Percentiles rank a stretch among this genome's conserved stretches.
phyloP scores from a whole-genome alignment of 2,888 invertebrate genomes.

The Crossocerus cetratus region DNA sequence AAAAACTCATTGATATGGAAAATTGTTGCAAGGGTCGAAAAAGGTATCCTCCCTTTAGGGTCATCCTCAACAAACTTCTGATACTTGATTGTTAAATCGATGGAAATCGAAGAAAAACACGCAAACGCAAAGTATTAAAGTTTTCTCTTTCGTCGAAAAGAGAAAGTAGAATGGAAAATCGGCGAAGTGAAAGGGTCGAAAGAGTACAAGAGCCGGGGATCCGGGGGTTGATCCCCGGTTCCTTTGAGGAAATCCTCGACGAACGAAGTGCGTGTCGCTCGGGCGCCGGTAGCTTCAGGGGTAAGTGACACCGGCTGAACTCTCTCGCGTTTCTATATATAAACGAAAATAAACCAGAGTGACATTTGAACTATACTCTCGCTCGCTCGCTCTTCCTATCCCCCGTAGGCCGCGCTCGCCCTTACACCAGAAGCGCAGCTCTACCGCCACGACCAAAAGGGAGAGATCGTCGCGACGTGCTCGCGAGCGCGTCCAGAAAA shows the following conservation, averaged over 20 bases:
- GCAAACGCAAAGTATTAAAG: no score
- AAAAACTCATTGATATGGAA: no score
- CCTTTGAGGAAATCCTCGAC: constrained; percentile 51
- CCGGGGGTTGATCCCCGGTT: neutral
- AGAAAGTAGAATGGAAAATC: no score
- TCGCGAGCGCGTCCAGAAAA: constrained; percentile 56
- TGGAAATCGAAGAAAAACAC: no score
- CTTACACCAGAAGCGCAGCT: neutral
- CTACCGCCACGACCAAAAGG: no score
- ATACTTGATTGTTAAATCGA: no score
- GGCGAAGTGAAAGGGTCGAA: no score
- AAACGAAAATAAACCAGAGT: constrained; percentile 75
- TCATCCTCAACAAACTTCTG: no score
- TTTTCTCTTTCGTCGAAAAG: no score
- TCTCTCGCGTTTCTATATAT: constrained; percentile 74
- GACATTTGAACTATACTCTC: constrained; percentile 69
- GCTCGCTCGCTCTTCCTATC: constrained; percentile 27
- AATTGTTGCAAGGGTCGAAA: no score
- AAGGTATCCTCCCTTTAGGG: no score
- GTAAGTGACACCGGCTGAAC: constrained; percentile 76
- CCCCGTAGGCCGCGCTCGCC: neutral
- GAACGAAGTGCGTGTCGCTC: constrained; percentile 34
- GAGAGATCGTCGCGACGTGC: constrained; percentile 17
- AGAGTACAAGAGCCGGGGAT: no score
- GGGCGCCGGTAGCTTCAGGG: constrained; percentile 51